phyloP scores from a whole-genome alignment of 1,140 invertebrate species.

The Anastrepha obliqua region DNA sequence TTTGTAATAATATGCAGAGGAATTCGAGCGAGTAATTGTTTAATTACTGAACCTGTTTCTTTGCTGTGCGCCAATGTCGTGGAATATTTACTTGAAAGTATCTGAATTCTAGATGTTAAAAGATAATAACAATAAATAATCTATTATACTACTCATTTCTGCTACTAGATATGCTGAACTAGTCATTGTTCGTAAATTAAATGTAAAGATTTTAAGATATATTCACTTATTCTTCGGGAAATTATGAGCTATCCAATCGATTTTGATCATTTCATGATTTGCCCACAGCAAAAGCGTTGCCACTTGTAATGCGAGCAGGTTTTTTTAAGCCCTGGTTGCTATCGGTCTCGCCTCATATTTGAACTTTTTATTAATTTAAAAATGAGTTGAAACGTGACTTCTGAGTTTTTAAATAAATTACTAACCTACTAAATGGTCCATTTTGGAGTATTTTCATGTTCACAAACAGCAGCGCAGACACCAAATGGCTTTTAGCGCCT shows the following conservation, averaged over 20 bases:
- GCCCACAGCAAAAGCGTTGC: no score
- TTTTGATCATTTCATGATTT: no score
- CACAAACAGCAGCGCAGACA: background rate
- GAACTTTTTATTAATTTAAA: background rate
- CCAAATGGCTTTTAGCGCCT: background rate
- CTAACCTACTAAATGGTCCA: background rate
- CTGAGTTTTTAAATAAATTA: background rate
- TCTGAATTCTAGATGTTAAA: no score
- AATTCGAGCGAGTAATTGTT: constrained; percentile 22
- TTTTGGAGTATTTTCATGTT: background rate
- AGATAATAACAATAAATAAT: no score
- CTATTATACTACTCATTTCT: no score
- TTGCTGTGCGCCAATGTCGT: background rate
- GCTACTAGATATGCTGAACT: no score
- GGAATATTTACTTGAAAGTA: background rate
- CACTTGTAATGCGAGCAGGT: background rate
- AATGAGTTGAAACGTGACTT: background rate
- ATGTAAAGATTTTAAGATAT: no score
- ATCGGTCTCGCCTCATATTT: background rate
- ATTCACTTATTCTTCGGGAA: no score
- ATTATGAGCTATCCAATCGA: no score
- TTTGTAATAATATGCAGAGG: constrained; percentile 11
- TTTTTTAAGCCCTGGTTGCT: background rate
- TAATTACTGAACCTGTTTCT: background rate
- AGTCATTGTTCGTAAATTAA: no score